Evolutionary conservation across 2,113 vertebrate genomes (phyloP), one percentile per base, ranked within the genome.

Genomic region (Actenoides hombroni): DNA sequence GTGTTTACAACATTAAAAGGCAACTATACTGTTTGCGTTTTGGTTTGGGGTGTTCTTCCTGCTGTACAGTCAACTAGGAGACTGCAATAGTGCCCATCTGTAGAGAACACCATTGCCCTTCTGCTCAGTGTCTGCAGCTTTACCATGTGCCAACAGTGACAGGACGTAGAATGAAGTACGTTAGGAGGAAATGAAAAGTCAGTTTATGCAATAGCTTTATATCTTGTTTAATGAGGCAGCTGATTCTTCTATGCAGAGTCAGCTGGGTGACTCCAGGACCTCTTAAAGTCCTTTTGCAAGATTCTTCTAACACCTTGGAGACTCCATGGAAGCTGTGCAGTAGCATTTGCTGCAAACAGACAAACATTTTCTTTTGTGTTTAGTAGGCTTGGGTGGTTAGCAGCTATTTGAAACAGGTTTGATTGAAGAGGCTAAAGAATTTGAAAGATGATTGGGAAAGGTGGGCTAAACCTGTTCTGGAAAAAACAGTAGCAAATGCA

Each of bases 91-190:
- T 39, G 57, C 39, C 33, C 16, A 10, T 63, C 15, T 26, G 1
- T 35, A 56, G 3, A 17, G 35, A 90, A 21, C 29, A 40, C 44
- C 29, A 5, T 9, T 73, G 65, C 39, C 46, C 24, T 39, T 80
- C 48, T 54, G 13, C 3, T 54, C 64, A 67, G 59, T 0, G 0
- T 21, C 54, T n/a, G 11, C 33, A 42, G 73, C 85, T 90, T 73
- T 61, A 24, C 56, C 0, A 0, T 42, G 37, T 77, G 37, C 44
- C 67, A 16, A 0, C 24, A 39, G 60, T 19, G 48, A 39, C 37
- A 57, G 3, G 16, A 16, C 20, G 15, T 17, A 31, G 49, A 74
- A 26, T 33, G 35, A 77, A 83, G 37, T 1, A 1, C 75, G 10
- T 1, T 0, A 21, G n/a, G 68, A 88, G 54, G 54, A 92, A 67